phyloP scores from a whole-genome alignment of 2,888 invertebrate species.

The Brachyptera putata region DNA sequence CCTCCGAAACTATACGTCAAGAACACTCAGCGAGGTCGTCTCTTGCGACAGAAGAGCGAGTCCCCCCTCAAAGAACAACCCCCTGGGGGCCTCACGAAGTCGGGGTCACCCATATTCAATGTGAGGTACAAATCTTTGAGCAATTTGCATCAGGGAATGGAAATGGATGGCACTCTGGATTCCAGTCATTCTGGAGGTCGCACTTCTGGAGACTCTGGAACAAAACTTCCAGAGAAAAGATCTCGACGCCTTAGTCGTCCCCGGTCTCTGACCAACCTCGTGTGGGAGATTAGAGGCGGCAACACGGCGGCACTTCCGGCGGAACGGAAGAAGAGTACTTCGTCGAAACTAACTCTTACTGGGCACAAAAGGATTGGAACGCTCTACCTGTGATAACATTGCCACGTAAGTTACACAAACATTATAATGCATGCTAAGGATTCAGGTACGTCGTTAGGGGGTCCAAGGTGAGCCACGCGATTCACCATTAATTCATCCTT shows the following conservation, averaged over 20 bases:
- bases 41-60: constrained; percentile 66
- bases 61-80: constrained; percentile 67
- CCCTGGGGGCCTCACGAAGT: constrained; percentile 58
- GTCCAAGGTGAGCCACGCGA: no score
- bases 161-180: constrained; percentile 76
- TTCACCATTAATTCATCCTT: no score
- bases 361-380: constrained; percentile 56
- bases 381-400: constrained; percentile 49
- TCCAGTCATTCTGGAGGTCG: constrained; percentile 85
- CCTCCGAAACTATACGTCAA: constrained; percentile 65
- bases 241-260: constrained; percentile 77
- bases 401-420: not conserved
- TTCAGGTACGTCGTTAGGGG: no score
- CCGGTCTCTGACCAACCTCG: constrained; percentile 80
- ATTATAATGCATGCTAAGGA: not conserved
- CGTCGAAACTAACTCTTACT: constrained; percentile 51
- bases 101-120: constrained; percentile 71
- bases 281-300: constrained; percentile 62
- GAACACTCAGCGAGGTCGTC: constrained; percentile 59
- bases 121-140: constrained; percentile 65
- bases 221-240: constrained; percentile 73
- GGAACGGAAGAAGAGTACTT: constrained; percentile 49
- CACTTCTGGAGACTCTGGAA: constrained; percentile 78
- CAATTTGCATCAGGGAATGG: constrained; percentile 51
- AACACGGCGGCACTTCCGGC: constrained; percentile 36